Conservation (phyloP, 2,113 vertebrate species). For the Melanerpes formicivorus region DNA sequence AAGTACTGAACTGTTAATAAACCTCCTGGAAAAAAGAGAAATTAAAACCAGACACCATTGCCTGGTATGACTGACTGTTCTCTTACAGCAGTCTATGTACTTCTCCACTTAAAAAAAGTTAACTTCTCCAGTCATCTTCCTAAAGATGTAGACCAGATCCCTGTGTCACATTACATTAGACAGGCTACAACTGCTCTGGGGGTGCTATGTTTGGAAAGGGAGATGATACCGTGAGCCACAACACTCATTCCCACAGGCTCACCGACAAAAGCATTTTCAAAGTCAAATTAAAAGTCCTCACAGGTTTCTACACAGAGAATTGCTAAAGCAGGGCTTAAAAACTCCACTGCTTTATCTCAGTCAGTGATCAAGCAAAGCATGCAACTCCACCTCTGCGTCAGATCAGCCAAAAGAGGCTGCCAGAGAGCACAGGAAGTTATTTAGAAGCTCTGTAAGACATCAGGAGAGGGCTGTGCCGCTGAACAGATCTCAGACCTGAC, state of each 20-base stretch:
- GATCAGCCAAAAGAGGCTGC: slow-evolving; percentile 40
- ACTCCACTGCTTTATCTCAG: slow-evolving; percentile 35
- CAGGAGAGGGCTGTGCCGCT: background rate
- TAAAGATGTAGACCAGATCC: background rate
- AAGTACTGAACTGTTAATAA: background rate
- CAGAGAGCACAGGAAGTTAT: slow-evolving; percentile 27
- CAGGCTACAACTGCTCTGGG: background rate
- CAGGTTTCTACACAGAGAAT: slow-evolving; percentile 23
- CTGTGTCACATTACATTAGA: background rate
- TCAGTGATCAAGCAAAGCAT: slow-evolving; percentile 11
- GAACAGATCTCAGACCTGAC: background rate
- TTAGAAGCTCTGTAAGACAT: background rate
- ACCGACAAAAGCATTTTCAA: slow-evolving; percentile 17
- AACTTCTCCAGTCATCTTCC: slow-evolving; percentile 21
- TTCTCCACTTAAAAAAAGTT: background rate
- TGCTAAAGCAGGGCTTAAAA: slow-evolving; percentile 46
- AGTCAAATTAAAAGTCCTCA: slow-evolving; percentile 39
- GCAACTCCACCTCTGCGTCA: slow-evolving; percentile 23
- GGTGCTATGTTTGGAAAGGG: background rate
- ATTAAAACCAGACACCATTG: background rate
- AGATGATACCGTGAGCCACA: background rate
- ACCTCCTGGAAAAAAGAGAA: background rate
- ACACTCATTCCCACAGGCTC: slow-evolving; percentile 30
- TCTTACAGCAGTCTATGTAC: background rate
- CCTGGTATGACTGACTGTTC: background rate